phyloP scores from a whole-genome alignment of 2,888 invertebrate genomes.

The Meganola albula region DNA sequence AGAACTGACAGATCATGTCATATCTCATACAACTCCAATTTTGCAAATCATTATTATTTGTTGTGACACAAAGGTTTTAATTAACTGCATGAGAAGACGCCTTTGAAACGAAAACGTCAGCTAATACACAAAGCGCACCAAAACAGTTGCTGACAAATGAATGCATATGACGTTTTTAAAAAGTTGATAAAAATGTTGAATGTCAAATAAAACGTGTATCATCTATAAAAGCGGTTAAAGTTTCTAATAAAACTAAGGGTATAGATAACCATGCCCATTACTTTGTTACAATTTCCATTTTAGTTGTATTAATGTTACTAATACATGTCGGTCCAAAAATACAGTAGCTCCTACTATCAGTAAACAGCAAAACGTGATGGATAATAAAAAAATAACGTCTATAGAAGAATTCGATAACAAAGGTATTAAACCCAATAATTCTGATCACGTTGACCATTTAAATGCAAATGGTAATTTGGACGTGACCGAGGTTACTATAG shows the following conservation, averaged over 20 bases:
- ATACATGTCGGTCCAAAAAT: no score
- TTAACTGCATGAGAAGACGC: slow-evolving; percentile 41
- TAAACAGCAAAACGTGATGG: slow-evolving; percentile 35
- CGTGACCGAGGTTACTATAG: no score
- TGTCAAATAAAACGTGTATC: no score
- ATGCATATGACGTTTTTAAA: no score
- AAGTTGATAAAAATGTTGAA: slow-evolving; percentile 15
- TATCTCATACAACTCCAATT: slow-evolving; percentile 17
- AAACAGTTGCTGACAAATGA: slow-evolving; percentile 34
- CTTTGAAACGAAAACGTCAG: slow-evolving; percentile 36
- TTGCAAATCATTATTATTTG: slow-evolving; percentile 41
- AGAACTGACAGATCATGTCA: slow-evolving; percentile 18
- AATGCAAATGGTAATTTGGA: slow-evolving; percentile 28
- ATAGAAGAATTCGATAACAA: slow-evolving; percentile 36
- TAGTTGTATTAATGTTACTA: no score
- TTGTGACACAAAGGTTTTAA: slow-evolving; percentile 29
- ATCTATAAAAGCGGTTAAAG: no score
- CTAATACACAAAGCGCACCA: slow-evolving; percentile 42
- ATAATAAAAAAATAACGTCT: slow-evolving; percentile 34
- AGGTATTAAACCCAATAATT: slow-evolving; percentile 27
- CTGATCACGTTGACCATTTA: slow-evolving; percentile 34
- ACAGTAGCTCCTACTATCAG: no score
- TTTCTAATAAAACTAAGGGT: no score
- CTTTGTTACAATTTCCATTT: no score
- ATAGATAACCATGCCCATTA: no score